Conservation (phyloP, 2,113 vertebrate species). For the Ciconia boyciana region DNA sequence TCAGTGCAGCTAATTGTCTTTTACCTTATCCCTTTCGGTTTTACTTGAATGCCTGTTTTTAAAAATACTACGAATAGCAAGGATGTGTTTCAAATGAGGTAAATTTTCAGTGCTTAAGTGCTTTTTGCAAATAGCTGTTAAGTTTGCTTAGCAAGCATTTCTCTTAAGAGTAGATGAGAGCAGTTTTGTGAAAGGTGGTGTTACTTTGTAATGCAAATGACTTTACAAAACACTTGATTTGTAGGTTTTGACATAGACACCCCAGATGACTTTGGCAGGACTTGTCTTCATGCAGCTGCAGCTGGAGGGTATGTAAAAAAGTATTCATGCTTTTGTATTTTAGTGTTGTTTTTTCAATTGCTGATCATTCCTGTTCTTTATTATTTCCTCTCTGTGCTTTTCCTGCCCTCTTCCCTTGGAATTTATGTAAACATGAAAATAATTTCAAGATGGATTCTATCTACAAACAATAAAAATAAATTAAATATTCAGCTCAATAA, state of each 20-base stretch:
- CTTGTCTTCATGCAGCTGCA: slow-evolving; percentile 98
- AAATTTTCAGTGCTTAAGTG: neutral
- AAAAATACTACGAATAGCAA: neutral
- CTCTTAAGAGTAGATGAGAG: neutral
- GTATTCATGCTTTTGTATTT: neutral
- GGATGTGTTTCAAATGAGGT: neutral
- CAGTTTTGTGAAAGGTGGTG: neutral
- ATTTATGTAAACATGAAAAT: neutral
- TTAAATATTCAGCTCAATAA: neutral
- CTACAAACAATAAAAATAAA: neutral
- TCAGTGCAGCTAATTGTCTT: neutral
- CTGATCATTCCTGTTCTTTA: neutral
- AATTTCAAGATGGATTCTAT: neutral
- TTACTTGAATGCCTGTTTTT: neutral
- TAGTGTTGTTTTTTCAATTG: neutral
- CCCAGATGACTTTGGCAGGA: slow-evolving; percentile 97
- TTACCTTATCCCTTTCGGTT: neutral
- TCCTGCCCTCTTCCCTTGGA: neutral
- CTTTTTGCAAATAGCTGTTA: neutral
- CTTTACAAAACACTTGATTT: slow-evolving; percentile 38
- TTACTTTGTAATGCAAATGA: neutral
- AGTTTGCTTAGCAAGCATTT: neutral
- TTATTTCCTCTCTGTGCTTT: neutral
- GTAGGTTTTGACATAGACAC: slow-evolving; percentile 96
- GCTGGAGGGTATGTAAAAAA: slow-evolving; percentile 91